A percentile compares a stretch with the other conserved stretches of the same genome.
phyloP scores from a whole-genome alignment of 2,113 vertebrate genomes.

The Pampusana beccarii region DNA sequence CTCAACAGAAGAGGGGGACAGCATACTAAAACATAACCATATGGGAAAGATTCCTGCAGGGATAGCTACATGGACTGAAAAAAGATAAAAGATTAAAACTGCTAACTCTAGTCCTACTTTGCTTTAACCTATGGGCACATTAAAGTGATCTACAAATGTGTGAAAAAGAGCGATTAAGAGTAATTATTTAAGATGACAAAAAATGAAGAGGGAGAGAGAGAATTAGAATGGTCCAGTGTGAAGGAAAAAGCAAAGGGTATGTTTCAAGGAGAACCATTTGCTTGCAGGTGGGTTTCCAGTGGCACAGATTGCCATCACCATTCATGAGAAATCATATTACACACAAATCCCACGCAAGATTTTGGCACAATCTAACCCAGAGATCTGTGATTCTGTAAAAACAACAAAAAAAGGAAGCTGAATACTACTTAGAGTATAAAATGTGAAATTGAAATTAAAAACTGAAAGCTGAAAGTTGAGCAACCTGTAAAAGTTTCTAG shows the following conservation, averaged over 20 bases:
- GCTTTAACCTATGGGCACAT: background rate
- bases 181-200: background rate
- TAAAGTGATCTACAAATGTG: background rate
- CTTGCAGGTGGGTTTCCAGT: background rate
- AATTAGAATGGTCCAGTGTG: background rate
- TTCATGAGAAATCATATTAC: background rate
- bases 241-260: background rate
- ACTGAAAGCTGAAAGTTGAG: background rate
- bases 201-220: background rate
- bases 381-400: background rate
- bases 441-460: background rate
- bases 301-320: background rate
- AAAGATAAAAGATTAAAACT: background rate
- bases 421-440: accelerated
- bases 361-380: background rate
- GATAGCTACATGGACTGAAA: background rate
- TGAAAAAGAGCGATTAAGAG: background rate
- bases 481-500: background rate
- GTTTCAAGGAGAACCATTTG: background rate
- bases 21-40: background rate
- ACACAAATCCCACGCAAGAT: accelerated
- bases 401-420: accelerated
- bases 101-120: background rate
- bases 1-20: background rate
- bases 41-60: background rate